Base-by-base conservation (phyloP, 2,113 vertebrate species). In the Thunnus maccoyii region DNA sequence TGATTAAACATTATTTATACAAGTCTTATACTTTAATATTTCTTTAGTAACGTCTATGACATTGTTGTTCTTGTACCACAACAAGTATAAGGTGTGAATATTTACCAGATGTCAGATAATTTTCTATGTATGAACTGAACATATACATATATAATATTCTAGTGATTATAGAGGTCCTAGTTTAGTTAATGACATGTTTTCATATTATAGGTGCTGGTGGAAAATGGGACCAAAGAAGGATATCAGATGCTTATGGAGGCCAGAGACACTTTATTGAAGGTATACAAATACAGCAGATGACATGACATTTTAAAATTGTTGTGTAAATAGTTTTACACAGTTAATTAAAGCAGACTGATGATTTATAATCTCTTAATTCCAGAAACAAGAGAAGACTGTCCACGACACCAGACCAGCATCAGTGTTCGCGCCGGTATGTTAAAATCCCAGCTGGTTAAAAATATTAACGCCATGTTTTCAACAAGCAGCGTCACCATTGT, bases 161-260 rank as follows among this genome's bases (percentile, higher is more conserved):
- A 22, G 22, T 22, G 5, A 36, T 36, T 0, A 41, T 9, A 41
- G 36, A 41, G 4, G 27, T 30, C 27, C 1, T 9, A 41, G 8
- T 41, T 41, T 41, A 41, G 7, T 62, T n/a, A 56, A 22, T 47
- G 1, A 27, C 5, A 10, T 36, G 3, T 48, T 55, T 54, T 20
- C 2, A 14, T 27, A 0, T 41, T 51, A 0, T 16, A 98, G 97
- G 92, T 98, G 12, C 81, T 98, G 89, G 91, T 98, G 41, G 97
- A 98, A 89, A 97, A 96, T 18, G 97, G 97, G 58, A 97, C 97
- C 52, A 97, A 95, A 86, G 96, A 96, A 20, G 96, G 97, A 0
- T 96, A 97, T 88, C 93, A 92, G 74, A 94, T 97, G 55, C 94
- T 98, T 1, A 97, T 98, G 97, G 96, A 97, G 17, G 97, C 96